Evolutionary conservation across 2,113 vertebrate species (phyloP), one percentile per base, ranked within the genome.

Genomic region (Grus americana): DNA sequence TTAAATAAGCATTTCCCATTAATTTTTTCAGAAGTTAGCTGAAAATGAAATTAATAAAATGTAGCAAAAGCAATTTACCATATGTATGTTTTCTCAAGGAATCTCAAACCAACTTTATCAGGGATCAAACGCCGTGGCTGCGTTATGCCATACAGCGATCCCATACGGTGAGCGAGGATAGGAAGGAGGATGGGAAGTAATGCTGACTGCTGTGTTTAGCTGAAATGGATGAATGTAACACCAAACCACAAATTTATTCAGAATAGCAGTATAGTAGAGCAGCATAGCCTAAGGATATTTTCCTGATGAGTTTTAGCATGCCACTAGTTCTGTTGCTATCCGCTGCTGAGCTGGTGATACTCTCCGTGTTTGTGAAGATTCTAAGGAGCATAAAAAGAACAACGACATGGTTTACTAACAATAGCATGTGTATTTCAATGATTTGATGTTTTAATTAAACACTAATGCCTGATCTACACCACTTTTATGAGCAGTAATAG

Each of bases 231-330:
- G 47, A 93, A 59, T 71, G 8, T 44, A 92, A 89, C 86, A 79
- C 26, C 65, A 92, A 94, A 79, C 34, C 78, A 93, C 80, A 90
- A 79, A 91, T 14, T 2, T 90, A 79, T 81, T 68, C 52, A 85
- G 80, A 75, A 81, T 34, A 90, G 85, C 46, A 91, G 18, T 47
- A 44, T 2, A 84, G 80, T 61, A 65, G 54, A 87, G 57, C 87
- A 83, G 46, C 74, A 68, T 29, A 91, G 91, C 95, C 93, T 88
- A 52, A 79, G 87, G 95, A 52, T 94, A 94, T 90, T 96, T 91
- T 95, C 74, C 66, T 85, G 52, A 91, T 85, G 84, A 84, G 73
- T 76, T 94, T 91, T 90, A 94, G 79, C 66, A 87, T 0, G 15
- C 81, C 44, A 52, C 46, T 90, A 74, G 27, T 86, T 92, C 72